These are phyloP conservation scores for Agonopterix alstromeriana DNA, from an alignment of 2,888 invertebrate genomes.

Conservation along the genomic window DNA sequence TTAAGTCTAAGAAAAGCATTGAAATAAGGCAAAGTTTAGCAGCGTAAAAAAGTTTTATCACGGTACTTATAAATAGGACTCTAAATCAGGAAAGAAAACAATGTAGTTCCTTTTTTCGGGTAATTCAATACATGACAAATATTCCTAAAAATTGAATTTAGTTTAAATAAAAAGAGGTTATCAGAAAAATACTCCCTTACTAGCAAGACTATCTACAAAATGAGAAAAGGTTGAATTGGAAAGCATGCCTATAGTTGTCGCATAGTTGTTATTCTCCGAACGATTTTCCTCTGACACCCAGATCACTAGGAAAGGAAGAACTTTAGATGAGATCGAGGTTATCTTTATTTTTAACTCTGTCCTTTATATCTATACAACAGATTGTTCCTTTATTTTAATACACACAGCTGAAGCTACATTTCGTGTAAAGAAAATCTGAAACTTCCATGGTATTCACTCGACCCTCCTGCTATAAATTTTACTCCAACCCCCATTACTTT, in stretches of 20 bases:
- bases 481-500: constrained; percentile 22
- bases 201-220: neutral
- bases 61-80: too few species aligned
- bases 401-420: neutral
- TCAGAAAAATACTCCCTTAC: neutral
- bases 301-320: neutral
- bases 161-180: neutral
- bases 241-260: neutral
- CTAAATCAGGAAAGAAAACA: neutral
- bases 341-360: too few species aligned
- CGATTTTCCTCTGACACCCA: constrained; percentile 10
- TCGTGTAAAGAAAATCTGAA: constrained; percentile 13
- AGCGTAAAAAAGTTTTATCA: too few species aligned
- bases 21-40: too few species aligned
- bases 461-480: constrained; percentile 35
- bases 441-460: constrained; percentile 18
- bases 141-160: too few species aligned
- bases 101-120: neutral
- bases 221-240: constrained; percentile 7
- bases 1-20: too few species aligned
- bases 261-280: constrained; percentile 7
- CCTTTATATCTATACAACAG: too few species aligned
- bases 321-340: too few species aligned
- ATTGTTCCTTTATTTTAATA: too few species aligned
- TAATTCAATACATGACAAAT: too few species aligned